Conservation (phyloP, 2,888 invertebrate species). For the Dusona sp. region DNA sequence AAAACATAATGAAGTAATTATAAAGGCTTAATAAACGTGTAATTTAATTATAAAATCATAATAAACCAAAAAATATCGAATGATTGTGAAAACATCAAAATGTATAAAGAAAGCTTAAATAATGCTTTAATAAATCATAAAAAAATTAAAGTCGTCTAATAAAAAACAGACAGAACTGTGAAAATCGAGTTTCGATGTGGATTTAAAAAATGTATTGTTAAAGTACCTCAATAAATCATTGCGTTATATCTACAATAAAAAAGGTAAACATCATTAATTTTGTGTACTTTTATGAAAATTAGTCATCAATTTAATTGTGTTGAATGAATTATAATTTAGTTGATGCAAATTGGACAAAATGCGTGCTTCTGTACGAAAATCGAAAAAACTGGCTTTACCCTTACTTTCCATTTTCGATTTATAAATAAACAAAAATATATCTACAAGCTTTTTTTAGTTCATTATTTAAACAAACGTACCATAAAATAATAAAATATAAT, state of each 20-base stretch:
- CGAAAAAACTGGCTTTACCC: no score
- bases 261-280: no score
- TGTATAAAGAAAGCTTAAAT: background rate
- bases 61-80: constrained; percentile 11
- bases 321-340: no score
- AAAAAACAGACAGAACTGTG: background rate
- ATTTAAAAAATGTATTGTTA: background rate
- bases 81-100: background rate
- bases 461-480: background rate
- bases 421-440: background rate
- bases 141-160: background rate
- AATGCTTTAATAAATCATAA: background rate
- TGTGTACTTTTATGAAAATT: no score
- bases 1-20: background rate
- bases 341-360: no score
- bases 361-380: no score
- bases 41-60: background rate
- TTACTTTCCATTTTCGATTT: background rate
- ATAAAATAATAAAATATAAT: background rate
- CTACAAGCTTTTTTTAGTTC: background rate
- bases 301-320: no score
- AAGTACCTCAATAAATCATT: no score
- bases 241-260: no score
- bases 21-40: background rate
- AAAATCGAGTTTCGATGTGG: background rate